Evolutionary conservation across 2,113 vertebrate genomes (phyloP).

Genomic region (Ramphastos sulfuratus): DNA sequence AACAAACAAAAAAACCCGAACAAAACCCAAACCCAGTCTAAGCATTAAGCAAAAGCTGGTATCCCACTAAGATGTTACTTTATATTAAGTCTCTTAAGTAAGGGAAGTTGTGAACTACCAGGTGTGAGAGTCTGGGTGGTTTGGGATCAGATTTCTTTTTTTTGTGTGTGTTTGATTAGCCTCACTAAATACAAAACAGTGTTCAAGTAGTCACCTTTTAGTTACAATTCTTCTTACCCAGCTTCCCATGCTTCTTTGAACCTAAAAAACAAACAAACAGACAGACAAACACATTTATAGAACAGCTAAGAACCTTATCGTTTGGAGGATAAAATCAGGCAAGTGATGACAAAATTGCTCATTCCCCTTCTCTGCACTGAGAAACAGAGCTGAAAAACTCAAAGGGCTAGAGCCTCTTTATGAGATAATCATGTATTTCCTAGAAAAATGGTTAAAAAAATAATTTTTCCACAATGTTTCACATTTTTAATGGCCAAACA

Average conservation of each 20-base stretch:
- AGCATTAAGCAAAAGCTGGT: neutral
- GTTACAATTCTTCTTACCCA: constrained; percentile 18
- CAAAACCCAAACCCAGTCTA: neutral
- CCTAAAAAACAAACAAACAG: constrained; percentile 2
- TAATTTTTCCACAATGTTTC: neutral
- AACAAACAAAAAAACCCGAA: too few relatives aligned
- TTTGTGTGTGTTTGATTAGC: neutral
- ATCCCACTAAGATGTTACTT: neutral
- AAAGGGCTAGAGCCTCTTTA: neutral
- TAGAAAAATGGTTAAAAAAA: neutral
- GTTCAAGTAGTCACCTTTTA: neutral
- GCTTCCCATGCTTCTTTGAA: constrained; percentile 31
- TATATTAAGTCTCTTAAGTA: neutral
- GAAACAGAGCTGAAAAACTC: constrained; percentile 1
- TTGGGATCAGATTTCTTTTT: neutral
- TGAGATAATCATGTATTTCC: neutral
- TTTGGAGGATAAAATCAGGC: neutral
- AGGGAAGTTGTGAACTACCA: neutral
- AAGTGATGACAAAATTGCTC: neutral
- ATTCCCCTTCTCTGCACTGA: neutral
- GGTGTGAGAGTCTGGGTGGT: neutral
- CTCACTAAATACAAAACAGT: neutral
- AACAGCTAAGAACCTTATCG: neutral
- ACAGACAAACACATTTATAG: constrained; percentile 1
- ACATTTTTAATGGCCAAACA: neutral